These are phyloP conservation scores for Sphenodon punctatus DNA, from an alignment of 2,797 vertebrate genomes.

Conservation along the genomic window DNA sequence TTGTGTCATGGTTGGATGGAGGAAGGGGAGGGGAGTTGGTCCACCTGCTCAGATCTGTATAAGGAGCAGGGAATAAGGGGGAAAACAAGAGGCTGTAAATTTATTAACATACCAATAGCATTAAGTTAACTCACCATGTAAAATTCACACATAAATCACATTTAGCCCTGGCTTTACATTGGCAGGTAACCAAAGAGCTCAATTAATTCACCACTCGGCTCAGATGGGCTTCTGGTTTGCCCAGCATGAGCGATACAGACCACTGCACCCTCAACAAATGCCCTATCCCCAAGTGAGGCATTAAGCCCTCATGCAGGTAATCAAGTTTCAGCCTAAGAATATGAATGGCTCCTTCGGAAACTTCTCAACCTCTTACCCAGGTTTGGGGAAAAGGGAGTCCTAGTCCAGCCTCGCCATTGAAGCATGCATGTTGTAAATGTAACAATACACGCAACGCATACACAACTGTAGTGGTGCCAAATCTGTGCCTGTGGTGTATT, in stretches of 20 bases:
- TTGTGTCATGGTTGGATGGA: background rate
- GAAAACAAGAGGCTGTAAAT: background rate
- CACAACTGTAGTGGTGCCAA: background rate
- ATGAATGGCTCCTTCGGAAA: background rate
- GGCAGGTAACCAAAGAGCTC: background rate
- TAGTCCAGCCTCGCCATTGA: background rate
- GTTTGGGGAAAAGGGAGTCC: background rate
- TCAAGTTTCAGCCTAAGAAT: background rate
- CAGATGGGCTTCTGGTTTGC: background rate
- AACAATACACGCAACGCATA: background rate
- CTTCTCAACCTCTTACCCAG: background rate
- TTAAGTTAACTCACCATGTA: background rate
- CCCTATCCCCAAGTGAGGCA: background rate
- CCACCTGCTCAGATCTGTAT: background rate
- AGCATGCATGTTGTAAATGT: accelerated
- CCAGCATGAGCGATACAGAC: background rate
- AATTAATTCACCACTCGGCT: background rate
- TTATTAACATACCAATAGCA: constrained; percentile 18
- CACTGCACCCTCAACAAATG: background rate
- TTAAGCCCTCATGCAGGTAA: background rate
- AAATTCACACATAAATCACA: background rate
- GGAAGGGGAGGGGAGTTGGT: too few relatives aligned
- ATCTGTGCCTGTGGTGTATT: background rate
- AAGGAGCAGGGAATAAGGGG: background rate
- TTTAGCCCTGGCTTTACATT: background rate